Base-by-base conservation (phyloP, 2,888 invertebrate genomes). In the Candidula unifasciata region DNA sequence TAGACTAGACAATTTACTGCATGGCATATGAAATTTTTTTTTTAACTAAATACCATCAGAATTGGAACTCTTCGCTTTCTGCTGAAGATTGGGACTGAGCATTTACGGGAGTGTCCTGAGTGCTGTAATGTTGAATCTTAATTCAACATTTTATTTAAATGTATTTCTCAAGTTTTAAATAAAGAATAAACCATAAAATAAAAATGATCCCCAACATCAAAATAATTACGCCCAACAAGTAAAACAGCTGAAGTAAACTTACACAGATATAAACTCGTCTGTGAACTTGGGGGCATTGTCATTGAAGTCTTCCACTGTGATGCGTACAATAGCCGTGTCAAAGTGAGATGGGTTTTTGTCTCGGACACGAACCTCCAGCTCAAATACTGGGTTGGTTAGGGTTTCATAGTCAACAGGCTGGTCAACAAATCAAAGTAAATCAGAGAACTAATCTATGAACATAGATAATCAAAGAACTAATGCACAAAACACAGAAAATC, bases 291-390 rank as follows among this genome's bases (percentile, higher is more conserved):
- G 99, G 88, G 98, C 97, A 95, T 99, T 99, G 96, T 99, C 99
- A 96, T 99, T 99, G 95, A 98, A 98, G 95, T 99, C 99, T 91
- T 98, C 98, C 93, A 99, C 98, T 92, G 97, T 98, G 95, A 99
- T 98, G 91, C 98, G 98, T 90, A 98, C 97, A 93, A 98, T 97
- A 74, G 98, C 97, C 88, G 96, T 96, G 92, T 98, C 97, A 93
- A 97, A 86, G 86, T 93, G 92, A 8, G 82, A 82, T 0, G 90
- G 89, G 76, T 92, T 87, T 13, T 89, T 88, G 87, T 93, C 93
- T 80, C 89, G 87, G 0, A 93, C 93, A 27, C 88, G 88, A 6
- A 93, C 91, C 0, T 92, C 92, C 87, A 93, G 84, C 88, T 93
- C 93, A 88, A 93, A 93, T 77, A 89, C 88, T 30, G 91, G 89